Base-by-base conservation (phyloP, 2,797 vertebrate species). In the Gambusia yucatana region DNA sequence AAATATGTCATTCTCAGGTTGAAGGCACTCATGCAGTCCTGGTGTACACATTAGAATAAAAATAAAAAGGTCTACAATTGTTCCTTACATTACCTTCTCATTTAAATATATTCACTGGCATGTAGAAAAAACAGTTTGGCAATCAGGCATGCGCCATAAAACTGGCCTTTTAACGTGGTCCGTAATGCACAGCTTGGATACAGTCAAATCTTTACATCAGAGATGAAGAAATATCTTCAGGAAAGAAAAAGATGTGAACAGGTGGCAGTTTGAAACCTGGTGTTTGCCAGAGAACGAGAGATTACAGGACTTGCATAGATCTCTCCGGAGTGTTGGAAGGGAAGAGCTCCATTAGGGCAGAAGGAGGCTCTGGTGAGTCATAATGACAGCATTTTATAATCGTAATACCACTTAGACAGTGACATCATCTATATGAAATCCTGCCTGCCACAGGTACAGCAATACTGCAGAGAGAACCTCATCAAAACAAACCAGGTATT, bases 221-320 rank as follows among this genome's bases (percentile, higher is more conserved):
- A 75, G 46, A 74, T 75, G 72, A 78, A 55, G 1, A 48, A 57
- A 36, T 2, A 0, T 71, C n/a, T 55, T 50, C 70, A 61, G 69
- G 83, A 76, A 80, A 13, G 57, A 48, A 69, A 28, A 67, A 77
- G 41, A 79, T 50, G 44, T 47, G n/a, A 43, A 75, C 36, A 43
- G 73, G 41, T 76, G 82, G 83, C 83, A 86, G 83, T 76, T 61
- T 75, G 82, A 79, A 91, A 85, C 86, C 77, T 93, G 48, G 0
- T 81, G 79, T 89, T 89, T 61, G 84, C 44, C 78, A 76, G 86
- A 77, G 77, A 78, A 84, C 77, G 69, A 73, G 77, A 84, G 74
- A 76, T 82, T 67, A 88, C 36, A 73, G 57, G 84, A 71, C 85
- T 94, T 95, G 94, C 95, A 96, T 95, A 96, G 95, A 91, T 85